Evolutionary conservation across 2,113 vertebrate genomes (phyloP).

Genomic region (Podarcis muralis): DNA sequence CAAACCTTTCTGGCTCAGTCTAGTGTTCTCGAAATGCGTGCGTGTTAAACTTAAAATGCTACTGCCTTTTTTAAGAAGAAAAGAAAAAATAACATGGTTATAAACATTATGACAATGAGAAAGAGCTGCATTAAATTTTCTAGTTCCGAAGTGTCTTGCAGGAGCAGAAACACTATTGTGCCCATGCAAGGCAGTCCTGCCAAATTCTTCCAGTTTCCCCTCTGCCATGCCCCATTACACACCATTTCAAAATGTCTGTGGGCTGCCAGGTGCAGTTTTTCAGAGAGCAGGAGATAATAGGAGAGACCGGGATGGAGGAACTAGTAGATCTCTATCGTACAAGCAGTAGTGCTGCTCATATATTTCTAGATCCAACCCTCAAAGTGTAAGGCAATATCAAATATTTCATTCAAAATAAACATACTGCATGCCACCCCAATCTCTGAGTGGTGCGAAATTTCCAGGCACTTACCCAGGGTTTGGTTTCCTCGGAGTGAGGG

Average conservation of each 20-base stretch:
- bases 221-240: background rate
- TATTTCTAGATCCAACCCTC: background rate
- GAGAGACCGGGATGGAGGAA: background rate
- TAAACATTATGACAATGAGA: background rate
- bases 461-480: too few species aligned
- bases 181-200: background rate
- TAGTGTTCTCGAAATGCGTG: background rate
- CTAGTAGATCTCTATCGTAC: background rate
- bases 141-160: background rate
- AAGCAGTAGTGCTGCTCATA: background rate
- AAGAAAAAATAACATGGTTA: background rate
- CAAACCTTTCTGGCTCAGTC: background rate
- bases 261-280: background rate
- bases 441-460: too few species aligned
- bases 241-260: background rate
- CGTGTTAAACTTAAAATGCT: background rate
- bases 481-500: too few species aligned
- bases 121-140: background rate
- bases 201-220: background rate
- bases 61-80: background rate
- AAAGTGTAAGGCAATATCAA: background rate
- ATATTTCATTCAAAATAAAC: background rate
- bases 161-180: background rate
- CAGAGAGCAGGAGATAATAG: background rate
- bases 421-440: background rate